Conservation (phyloP, 2,113 vertebrate genomes). For the Channa maculata region DNA sequence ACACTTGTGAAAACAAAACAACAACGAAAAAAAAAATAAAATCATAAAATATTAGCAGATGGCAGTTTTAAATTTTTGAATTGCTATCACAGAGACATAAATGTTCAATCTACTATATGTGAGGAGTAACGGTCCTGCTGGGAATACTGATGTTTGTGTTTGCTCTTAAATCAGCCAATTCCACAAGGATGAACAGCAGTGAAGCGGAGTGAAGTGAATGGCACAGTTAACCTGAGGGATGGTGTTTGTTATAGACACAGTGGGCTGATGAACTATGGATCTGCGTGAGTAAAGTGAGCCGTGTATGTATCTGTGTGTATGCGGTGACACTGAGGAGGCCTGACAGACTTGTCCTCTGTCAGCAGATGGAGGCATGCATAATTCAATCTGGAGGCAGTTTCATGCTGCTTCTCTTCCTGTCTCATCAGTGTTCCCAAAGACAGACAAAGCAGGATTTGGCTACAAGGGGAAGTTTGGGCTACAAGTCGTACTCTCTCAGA, state of each 20-base stretch:
- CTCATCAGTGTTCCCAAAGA: slow-evolving; percentile 70
- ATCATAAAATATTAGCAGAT: too few relatives aligned
- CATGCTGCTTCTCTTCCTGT: slow-evolving; percentile 79
- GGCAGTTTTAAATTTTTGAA: slow-evolving; percentile 15
- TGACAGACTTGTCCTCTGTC: slow-evolving; percentile 81
- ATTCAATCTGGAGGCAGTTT: slow-evolving; percentile 79
- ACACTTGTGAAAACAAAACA: background rate
- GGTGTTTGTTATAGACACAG: slow-evolving; percentile 29
- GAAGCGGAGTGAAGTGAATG: slow-evolving; percentile 28
- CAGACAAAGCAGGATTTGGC: slow-evolving; percentile 61
- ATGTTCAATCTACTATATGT: slow-evolving; percentile 1
- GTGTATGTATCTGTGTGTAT: slow-evolving; percentile 20
- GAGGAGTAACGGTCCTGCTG: slow-evolving; percentile 13
- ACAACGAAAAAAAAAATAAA: background rate
- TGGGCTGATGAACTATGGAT: slow-evolving; percentile 37
- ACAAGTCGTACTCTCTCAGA: slow-evolving; percentile 16
- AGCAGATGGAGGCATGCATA: slow-evolving; percentile 82
- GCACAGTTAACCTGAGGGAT: slow-evolving; percentile 50
- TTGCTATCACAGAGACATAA: background rate
- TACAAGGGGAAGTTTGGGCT: slow-evolving; percentile 31
- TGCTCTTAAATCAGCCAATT: slow-evolving; percentile 37
- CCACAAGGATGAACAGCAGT: slow-evolving; percentile 8
- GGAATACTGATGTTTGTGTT: slow-evolving; percentile 27
- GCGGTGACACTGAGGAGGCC: slow-evolving; percentile 71
- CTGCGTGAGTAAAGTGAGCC: slow-evolving; percentile 35